phyloP scores from a whole-genome alignment of 2,888 invertebrate genomes.

The Alcis repandata region DNA sequence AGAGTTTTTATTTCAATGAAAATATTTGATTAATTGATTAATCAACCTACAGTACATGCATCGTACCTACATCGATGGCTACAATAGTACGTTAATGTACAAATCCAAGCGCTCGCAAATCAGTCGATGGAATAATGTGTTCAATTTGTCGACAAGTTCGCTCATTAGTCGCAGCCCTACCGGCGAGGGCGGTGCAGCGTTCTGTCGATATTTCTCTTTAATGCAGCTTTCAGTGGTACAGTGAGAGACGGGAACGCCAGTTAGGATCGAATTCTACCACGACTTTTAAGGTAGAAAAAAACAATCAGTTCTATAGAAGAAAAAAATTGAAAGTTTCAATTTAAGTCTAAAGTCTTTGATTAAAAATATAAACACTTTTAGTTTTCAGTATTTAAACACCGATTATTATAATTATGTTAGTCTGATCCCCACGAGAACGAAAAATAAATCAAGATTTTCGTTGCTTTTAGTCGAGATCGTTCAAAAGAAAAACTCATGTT shows the following conservation, averaged over 20 bases:
- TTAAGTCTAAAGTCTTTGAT: no score
- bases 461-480: no score
- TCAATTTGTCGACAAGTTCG: constrained; percentile 28
- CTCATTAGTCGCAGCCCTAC: constrained; percentile 27
- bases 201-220: constrained; percentile 42
- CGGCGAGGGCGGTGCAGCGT: constrained; percentile 17
- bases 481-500: no score
- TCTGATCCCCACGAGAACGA: no score
- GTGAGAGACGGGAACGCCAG: constrained; percentile 13
- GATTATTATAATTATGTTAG: no score
- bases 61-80: neutral
- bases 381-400: no score
- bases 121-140: constrained; percentile 18
- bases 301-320: neutral
- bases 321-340: no score
- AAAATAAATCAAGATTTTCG: no score
- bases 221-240: constrained; percentile 33
- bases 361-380: no score
- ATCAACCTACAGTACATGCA: no score
- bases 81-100: neutral
- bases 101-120: constrained; percentile 15
- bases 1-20: no score
- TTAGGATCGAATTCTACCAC: neutral
- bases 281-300: neutral
- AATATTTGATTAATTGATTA: no score